Evolutionary conservation across 64 coral and sea anemone species (phyloP).

Genomic region (Montipora sp.): DNA sequence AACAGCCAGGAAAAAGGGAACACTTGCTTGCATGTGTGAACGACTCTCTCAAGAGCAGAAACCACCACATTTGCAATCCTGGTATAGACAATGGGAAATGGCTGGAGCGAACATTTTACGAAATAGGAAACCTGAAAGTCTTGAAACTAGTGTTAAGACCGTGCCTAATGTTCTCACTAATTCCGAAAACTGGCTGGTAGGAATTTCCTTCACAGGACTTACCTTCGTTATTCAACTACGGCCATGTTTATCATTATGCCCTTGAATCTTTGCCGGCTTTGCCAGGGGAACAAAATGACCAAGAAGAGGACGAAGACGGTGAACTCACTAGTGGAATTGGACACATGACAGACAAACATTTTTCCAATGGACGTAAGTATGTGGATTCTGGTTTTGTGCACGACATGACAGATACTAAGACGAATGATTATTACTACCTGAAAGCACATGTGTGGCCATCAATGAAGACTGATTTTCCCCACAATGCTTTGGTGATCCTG

Average conservation of each 20-base stretch:
- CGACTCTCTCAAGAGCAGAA: conserved; percentile 4
- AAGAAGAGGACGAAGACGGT: conserved; percentile 27
- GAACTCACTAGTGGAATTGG: conserved; percentile 6
- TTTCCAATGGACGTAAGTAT: conserved; percentile 38
- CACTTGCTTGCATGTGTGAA: conserved; percentile 2
- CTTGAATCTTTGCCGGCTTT: background rate
- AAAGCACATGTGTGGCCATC: conserved; percentile 61
- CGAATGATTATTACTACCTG: conserved; percentile 52
- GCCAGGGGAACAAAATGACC: background rate
- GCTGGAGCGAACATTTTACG: background rate
- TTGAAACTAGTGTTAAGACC: background rate
- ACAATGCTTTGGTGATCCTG: conserved; percentile 13
- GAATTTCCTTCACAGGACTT: conserved; percentile 6
- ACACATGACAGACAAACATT: conserved; percentile 54
- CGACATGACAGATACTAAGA: conserved; percentile 35
- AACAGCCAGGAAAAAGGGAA: conserved; percentile 18
- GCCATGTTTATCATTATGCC: conserved; percentile 46
- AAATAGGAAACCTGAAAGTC: background rate
- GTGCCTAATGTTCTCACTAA: background rate
- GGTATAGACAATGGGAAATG: conserved; percentile 20
- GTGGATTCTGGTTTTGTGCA: conserved; percentile 32
- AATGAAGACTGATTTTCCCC: conserved; percentile 5
- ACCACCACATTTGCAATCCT: background rate
- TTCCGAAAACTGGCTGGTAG: background rate
- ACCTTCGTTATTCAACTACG: conserved; percentile 41